Evolutionary conservation across 2,888 invertebrate genomes (phyloP), one percentile per base, ranked within the genome.

Genomic region (Apomyelois bistriatella): DNA sequence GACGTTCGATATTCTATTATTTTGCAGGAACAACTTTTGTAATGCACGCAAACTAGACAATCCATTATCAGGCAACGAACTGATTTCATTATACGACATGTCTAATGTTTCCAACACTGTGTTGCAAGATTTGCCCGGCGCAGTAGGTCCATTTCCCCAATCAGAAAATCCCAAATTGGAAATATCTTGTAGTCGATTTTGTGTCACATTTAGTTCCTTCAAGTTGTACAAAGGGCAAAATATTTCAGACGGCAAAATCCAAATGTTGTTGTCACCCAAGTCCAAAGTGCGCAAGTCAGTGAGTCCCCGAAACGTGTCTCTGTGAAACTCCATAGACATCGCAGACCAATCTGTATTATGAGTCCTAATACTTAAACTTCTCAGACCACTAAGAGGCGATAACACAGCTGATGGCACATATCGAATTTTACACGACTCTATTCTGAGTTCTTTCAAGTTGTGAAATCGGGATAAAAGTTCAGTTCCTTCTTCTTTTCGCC

Each of bases 311-410:
- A 96, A 93, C 56, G 94, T 94, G 69, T 94, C 94, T 40, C 93
- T 90, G 68, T 94, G 93, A 58, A 95, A 90, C 66, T 95, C 95
- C 85, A 95, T 91, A 17, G 94, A 94, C 93, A 95, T 94, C 15
- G 94, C 93, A 10, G 95, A 94, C 95, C 95, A 95, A 72, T 95
- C 95, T 28, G 94, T 94, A 75, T 95, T 95, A 74, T 94, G 94
- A 13, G 95, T 95, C 47, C 94, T 92, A 61, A 96, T 82, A 30
- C 93, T 92, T 50, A 96, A 82, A 58, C 91, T 92, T 49, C 93
- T 89, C 22, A 96, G 82, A 66, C 94, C 93, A 65, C 92, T 92
- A 35, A 95, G 87, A 48, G 93, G 92, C 22, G 93, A 89, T 64
- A 96, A 89, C 48, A 94, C 94, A 38, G 93, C 93, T 30, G 93